Percentiles rank a stretch among this genome's conserved stretches.
Evolutionary conservation across 1,140 invertebrate genomes (phyloP).

Genomic region (Drosophila parabipectinata): DNA sequence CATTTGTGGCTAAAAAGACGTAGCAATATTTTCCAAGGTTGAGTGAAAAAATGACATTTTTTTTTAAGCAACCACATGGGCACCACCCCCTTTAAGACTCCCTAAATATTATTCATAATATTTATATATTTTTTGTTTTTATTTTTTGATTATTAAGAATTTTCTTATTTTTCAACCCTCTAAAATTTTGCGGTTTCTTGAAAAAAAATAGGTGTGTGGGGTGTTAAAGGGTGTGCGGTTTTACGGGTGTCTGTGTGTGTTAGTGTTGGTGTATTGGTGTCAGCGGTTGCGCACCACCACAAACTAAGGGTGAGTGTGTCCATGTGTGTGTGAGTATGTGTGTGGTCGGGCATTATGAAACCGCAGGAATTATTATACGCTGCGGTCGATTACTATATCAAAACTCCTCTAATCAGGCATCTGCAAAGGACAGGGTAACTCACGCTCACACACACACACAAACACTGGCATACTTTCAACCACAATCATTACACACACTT

Average conservation of each 20-base stretch:
- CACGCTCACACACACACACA: slow-evolving; percentile 3
- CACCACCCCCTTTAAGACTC: slow-evolving; percentile 13
- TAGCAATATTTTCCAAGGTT: slow-evolving; percentile 54
- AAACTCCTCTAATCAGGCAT: slow-evolving; percentile 66
- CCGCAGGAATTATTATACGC: slow-evolving; percentile 83
- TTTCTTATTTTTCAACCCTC: slow-evolving; percentile 55
- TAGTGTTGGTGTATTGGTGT: slow-evolving; percentile 46
- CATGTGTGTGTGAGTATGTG: slow-evolving; percentile 22
- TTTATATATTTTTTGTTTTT: slow-evolving; percentile 17
- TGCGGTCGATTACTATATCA: slow-evolving; percentile 82
- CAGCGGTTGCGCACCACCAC: slow-evolving; percentile 71
- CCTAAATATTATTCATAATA: slow-evolving; percentile 3
- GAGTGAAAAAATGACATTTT: slow-evolving; percentile 26
- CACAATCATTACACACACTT: slow-evolving; percentile 37
- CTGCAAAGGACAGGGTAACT: slow-evolving; percentile 31
- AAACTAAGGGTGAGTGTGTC: slow-evolving; percentile 38
- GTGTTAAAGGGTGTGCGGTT: slow-evolving; percentile 26
- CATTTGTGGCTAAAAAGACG: slow-evolving; percentile 80
- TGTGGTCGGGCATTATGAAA: slow-evolving; percentile 80
- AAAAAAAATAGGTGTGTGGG: slow-evolving; percentile 22
- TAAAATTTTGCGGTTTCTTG: slow-evolving; percentile 68
- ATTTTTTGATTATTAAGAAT: slow-evolving; percentile 30
- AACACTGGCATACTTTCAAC: slow-evolving; percentile 20
- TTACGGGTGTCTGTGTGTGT: slow-evolving; percentile 34
- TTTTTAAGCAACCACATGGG: slow-evolving; percentile 30